Evolutionary conservation across 2,797 vertebrate species (phyloP).

Genomic region (Gouania willdenowi): DNA sequence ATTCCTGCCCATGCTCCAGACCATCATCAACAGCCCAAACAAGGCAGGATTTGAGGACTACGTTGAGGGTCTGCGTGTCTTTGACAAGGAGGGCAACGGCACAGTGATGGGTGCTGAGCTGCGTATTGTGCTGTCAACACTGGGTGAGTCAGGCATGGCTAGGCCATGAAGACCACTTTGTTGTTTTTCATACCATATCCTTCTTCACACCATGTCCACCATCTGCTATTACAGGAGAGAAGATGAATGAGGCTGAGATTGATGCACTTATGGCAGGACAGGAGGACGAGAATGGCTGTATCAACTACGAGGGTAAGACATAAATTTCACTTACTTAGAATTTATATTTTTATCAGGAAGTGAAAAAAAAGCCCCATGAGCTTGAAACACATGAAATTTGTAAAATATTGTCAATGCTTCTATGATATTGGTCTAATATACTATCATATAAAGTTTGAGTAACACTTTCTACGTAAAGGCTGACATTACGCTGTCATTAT

Average conservation of each 20-base stretch:
- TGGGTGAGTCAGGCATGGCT: constrained; percentile 79
- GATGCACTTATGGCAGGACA: constrained; percentile 91
- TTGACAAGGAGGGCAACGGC: constrained; percentile 98
- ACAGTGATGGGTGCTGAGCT: constrained; percentile 99
- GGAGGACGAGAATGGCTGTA: constrained; percentile 94
- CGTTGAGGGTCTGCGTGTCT: constrained; percentile 98
- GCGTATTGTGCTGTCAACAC: constrained; percentile 93
- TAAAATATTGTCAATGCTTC: no score
- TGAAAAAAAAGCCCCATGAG: no score
- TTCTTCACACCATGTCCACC: no score
- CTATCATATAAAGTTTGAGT: no score
- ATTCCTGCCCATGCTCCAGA: constrained; percentile 97
- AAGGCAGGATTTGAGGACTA: constrained; percentile 93
- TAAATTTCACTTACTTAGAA: no score
- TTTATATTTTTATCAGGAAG: no score
- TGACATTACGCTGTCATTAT: no score
- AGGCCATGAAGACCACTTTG: neutral
- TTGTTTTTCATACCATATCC: constrained; percentile 1
- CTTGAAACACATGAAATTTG: no score
- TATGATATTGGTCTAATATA: no score
- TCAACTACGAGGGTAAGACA: constrained; percentile 92
- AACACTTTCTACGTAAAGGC: no score
- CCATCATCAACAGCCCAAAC: constrained; percentile 92
- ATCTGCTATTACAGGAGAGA: constrained; percentile 84
- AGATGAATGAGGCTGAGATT: constrained; percentile 92